A percentile compares a stretch with the other conserved stretches of the same genome.
Evolutionary conservation across 2,797 vertebrate species (phyloP).

Genomic region (Crax fasciolata): DNA sequence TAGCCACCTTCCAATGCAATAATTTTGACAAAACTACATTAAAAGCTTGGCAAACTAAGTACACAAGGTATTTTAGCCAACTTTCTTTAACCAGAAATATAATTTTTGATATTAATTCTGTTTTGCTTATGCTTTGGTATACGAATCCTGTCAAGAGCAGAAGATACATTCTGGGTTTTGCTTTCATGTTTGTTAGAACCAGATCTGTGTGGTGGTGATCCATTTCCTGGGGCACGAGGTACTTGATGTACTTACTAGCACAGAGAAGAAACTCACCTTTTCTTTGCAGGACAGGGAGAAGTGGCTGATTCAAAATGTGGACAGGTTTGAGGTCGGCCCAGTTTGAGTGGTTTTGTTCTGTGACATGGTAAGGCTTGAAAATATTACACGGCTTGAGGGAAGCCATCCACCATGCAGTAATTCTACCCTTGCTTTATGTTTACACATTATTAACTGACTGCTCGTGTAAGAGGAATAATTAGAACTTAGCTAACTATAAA

Average conservation of each 20-base stretch:
- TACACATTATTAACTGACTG: conserved; percentile 66
- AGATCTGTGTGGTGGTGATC: not conserved
- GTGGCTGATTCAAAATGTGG: not conserved
- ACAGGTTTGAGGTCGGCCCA: not conserved
- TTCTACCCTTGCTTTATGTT: conserved; percentile 57
- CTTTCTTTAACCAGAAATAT: not conserved
- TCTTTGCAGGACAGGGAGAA: not conserved
- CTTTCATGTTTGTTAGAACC: not conserved
- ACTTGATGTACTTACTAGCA: not conserved
- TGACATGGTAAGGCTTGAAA: not conserved
- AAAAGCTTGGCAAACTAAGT: not conserved
- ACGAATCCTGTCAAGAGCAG: not conserved
- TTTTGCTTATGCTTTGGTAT: not conserved
- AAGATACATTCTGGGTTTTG: not conserved
- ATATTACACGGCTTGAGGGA: not conserved
- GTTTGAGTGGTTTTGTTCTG: not conserved
- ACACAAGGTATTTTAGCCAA: not conserved
- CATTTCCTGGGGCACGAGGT: not conserved
- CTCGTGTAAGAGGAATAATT: conserved; percentile 74
- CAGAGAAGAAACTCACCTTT: not conserved
- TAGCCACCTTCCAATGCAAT: not conserved
- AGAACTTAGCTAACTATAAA: conserved; percentile 75
- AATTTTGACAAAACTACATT: not conserved
- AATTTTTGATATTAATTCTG: not conserved
- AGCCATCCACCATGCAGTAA: conserved; percentile 2